phyloP scores from a whole-genome alignment of 2,797 vertebrate species.

The Lateolabrax maculatus region DNA sequence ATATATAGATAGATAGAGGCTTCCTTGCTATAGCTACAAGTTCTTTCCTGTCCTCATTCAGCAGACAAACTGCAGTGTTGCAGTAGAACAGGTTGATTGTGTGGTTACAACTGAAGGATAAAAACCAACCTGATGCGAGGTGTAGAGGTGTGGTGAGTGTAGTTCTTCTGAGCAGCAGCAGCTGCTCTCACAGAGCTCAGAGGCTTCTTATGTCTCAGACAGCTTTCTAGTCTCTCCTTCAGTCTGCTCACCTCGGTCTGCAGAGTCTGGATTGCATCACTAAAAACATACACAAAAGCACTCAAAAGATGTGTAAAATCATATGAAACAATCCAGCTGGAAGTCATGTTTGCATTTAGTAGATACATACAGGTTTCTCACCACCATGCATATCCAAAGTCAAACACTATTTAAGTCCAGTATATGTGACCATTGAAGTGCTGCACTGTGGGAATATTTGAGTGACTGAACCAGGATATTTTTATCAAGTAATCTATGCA shows the following conservation, averaged over 20 bases:
- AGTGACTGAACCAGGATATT: background rate
- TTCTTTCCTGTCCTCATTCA: background rate
- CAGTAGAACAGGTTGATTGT: background rate
- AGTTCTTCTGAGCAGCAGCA: constrained; percentile 26
- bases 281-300: constrained; percentile 58
- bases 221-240: constrained; percentile 82
- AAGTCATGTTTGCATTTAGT: background rate
- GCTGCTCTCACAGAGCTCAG: constrained; percentile 21
- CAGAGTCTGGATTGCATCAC: constrained; percentile 85
- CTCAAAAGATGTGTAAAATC: background rate
- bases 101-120: background rate
- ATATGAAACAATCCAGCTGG: background rate
- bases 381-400: background rate
- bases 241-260: constrained; percentile 87
- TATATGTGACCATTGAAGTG: background rate
- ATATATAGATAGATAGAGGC: too few species aligned
- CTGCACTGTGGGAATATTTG: constrained; percentile 6
- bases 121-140: constrained; percentile 73
- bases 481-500: background rate
- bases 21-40: background rate
- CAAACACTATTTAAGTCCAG: constrained; percentile 14
- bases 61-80: background rate
- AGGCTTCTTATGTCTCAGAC: constrained; percentile 57
- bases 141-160: constrained; percentile 22
- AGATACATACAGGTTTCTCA: background rate